These are phyloP conservation scores for Diachasmimorpha longicaudata DNA, from an alignment of 1,140 invertebrate genomes.

Conservation along the genomic window DNA sequence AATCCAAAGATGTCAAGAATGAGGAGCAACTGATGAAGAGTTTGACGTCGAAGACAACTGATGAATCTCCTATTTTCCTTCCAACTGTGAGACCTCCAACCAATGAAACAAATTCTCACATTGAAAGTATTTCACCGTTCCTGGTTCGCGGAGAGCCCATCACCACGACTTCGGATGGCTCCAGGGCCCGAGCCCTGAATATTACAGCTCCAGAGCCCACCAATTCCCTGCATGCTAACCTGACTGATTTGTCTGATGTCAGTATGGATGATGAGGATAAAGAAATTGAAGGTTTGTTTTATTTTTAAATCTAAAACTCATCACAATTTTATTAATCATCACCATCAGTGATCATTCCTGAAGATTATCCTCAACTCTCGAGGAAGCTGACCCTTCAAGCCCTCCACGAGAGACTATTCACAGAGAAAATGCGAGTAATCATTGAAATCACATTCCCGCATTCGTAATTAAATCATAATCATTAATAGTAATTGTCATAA, in stretches of 20 bases:
- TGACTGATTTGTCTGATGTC: slow-evolving; percentile 71
- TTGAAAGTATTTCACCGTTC: not conserved
- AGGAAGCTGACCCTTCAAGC: too few species aligned
- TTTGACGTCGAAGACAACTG: not conserved
- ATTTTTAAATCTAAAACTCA: too few species aligned
- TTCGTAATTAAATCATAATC: too few species aligned
- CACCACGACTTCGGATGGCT: slow-evolving; percentile 3
- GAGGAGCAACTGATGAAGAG: not conserved
- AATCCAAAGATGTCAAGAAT: not conserved
- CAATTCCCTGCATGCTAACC: slow-evolving; percentile 55
- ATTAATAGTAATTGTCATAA: too few species aligned
- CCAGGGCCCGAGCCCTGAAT: slow-evolving; percentile 51
- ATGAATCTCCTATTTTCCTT: not conserved
- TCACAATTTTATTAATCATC: too few species aligned
- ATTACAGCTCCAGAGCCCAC: slow-evolving; percentile 52
- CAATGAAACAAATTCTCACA: not conserved
- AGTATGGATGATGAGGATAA: slow-evolving; percentile 72
- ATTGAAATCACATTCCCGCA: too few species aligned
- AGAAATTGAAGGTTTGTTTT: slow-evolving; percentile 55
- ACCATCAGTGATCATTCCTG: too few species aligned
- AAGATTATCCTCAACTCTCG: too few species aligned
- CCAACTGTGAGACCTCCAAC: not conserved
- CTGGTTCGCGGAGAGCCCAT: not conserved
- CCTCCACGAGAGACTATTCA: too few species aligned
- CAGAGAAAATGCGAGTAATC: too few species aligned